Evolutionary conservation across 1,140 invertebrate species (phyloP).

Genomic region (Pemphigus obesinymphae): DNA sequence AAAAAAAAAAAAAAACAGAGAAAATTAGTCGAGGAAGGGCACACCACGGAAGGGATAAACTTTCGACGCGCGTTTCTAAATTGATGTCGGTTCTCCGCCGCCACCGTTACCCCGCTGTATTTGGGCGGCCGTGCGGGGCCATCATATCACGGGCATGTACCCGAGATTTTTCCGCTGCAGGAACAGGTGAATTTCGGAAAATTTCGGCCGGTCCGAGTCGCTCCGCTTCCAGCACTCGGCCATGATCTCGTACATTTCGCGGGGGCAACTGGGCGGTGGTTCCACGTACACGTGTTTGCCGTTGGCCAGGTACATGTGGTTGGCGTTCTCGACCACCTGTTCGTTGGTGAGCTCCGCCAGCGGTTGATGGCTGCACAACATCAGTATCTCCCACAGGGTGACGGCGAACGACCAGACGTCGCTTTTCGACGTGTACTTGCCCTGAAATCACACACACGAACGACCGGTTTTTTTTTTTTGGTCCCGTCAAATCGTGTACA

Average conservation of each 20-base stretch:
- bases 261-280: slow-evolving; percentile 60
- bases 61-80: too few species aligned
- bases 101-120: neutral
- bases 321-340: slow-evolving; percentile 70
- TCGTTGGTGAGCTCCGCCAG: slow-evolving; percentile 69
- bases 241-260: slow-evolving; percentile 71
- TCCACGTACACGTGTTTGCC: slow-evolving; percentile 51
- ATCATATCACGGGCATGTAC: slow-evolving; percentile 43
- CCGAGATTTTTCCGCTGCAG: slow-evolving; percentile 65
- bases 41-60: too few species aligned
- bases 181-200: slow-evolving; percentile 70
- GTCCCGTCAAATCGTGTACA: too few species aligned
- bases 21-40: too few species aligned
- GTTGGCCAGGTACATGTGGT: slow-evolving; percentile 61
- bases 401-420: slow-evolving; percentile 78
- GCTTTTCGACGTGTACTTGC: slow-evolving; percentile 64
- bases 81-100: too few species aligned
- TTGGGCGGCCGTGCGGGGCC: neutral
- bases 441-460: slow-evolving; percentile 53
- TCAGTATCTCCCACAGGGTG: slow-evolving; percentile 74
- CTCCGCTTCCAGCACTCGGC: slow-evolving; percentile 69
- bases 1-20: too few species aligned
- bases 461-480: neutral
- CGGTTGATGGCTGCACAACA: slow-evolving; percentile 65
- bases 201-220: slow-evolving; percentile 63